Evolutionary conservation across 2,113 vertebrate species (phyloP).

Genomic region (Lota lota): DNA sequence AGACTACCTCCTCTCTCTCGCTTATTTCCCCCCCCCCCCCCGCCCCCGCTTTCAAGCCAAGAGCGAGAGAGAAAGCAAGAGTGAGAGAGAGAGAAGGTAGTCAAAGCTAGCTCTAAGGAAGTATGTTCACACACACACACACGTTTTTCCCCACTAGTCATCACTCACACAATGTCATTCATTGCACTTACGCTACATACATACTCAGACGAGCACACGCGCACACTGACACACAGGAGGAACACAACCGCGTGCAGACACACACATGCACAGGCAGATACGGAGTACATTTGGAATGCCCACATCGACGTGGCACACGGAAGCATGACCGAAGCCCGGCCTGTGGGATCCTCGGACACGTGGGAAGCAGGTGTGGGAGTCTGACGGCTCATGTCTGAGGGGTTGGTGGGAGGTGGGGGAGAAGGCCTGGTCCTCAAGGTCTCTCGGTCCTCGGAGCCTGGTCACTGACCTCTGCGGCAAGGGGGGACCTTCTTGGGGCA

Average conservation of each 20-base stretch:
- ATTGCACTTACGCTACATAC: not conserved
- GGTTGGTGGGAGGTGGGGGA: slow-evolving; percentile 44
- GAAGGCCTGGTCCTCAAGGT: slow-evolving; percentile 37
- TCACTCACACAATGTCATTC: slow-evolving; percentile 8
- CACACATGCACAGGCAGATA: slow-evolving; percentile 58
- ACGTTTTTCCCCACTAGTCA: slow-evolving; percentile 10
- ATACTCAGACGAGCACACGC: slow-evolving; percentile 9
- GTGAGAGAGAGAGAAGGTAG: slow-evolving; percentile 32
- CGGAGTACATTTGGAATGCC: slow-evolving; percentile 30
- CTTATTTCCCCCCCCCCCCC: too few relatives aligned
- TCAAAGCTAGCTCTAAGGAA: slow-evolving; percentile 12
- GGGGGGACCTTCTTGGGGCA: slow-evolving; percentile 20
- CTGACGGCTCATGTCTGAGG: not conserved
- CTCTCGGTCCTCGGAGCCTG: slow-evolving; percentile 40
- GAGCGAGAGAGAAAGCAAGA: not conserved
- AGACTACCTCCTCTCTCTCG: slow-evolving; percentile 35
- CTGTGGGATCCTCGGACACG: slow-evolving; percentile 48
- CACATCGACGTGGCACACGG: slow-evolving; percentile 33
- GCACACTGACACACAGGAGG: slow-evolving; percentile 13
- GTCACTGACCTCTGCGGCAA: slow-evolving; percentile 5
- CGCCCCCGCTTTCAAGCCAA: too few relatives aligned
- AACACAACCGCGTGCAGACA: slow-evolving; percentile 45
- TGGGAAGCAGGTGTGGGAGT: slow-evolving; percentile 13
- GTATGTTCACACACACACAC: slow-evolving; percentile 21
- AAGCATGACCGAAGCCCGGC: slow-evolving; percentile 53